Evolutionary conservation across 2,888 invertebrate species (phyloP).

Genomic region (Plutella xylostella): DNA sequence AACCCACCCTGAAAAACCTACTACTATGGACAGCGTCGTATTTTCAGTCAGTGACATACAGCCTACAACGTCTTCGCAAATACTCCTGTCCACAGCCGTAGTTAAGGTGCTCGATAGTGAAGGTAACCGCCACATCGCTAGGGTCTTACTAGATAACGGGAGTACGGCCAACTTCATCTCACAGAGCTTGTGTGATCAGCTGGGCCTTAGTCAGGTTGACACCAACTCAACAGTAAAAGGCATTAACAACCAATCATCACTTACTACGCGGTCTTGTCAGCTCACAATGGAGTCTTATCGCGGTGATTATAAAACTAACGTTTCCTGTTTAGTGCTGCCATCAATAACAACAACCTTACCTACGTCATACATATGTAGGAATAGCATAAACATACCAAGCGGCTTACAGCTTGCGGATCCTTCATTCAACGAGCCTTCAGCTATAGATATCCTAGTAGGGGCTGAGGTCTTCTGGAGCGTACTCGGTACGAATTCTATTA

Average conservation of each 20-base stretch:
- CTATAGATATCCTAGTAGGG: slow-evolving; percentile 18
- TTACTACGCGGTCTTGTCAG: slow-evolving; percentile 15
- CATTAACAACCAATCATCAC: slow-evolving; percentile 17
- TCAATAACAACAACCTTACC: slow-evolving; percentile 17
- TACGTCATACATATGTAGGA: slow-evolving; percentile 12
- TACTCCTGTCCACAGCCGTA: slow-evolving; percentile 16
- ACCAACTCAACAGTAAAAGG: slow-evolving; percentile 18
- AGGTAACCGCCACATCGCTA: slow-evolving; percentile 8
- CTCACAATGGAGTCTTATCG: slow-evolving; percentile 12
- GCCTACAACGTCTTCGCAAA: slow-evolving; percentile 3
- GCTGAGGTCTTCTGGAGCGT: slow-evolving; percentile 20
- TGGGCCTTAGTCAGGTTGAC: slow-evolving; percentile 14
- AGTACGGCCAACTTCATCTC: slow-evolving; percentile 19
- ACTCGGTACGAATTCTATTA: slow-evolving; percentile 10
- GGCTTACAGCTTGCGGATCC: slow-evolving; percentile 18
- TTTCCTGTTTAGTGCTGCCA: slow-evolving; percentile 17
- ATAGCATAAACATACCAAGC: slow-evolving; percentile 15
- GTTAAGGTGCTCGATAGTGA: slow-evolving; percentile 14
- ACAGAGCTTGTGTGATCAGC: slow-evolving; percentile 13
- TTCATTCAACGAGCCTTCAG: slow-evolving; percentile 17
- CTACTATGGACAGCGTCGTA: slow-evolving; percentile 7
- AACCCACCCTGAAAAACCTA: neutral
- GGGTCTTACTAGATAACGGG: slow-evolving; percentile 11
- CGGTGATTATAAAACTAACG: slow-evolving; percentile 10
- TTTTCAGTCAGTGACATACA: slow-evolving; percentile 5